phyloP scores from a whole-genome alignment of 2,797 vertebrate genomes.

The Enteromius treurensis region DNA sequence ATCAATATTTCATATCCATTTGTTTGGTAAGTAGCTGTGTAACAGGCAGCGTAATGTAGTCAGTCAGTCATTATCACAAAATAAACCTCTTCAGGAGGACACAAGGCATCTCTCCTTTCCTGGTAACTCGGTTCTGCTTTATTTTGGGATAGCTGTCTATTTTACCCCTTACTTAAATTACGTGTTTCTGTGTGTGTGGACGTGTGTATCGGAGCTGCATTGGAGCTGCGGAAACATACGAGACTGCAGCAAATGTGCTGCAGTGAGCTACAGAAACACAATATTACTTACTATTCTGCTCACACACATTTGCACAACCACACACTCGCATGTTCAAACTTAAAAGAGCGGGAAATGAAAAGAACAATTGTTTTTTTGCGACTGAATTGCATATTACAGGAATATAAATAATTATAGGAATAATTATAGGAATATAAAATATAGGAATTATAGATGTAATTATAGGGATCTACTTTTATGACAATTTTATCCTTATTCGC shows the following conservation, averaged over 20 bases:
- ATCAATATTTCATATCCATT: conserved; percentile 1
- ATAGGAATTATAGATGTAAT: neutral
- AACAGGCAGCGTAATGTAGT: neutral
- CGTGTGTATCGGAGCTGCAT: conserved; percentile 5
- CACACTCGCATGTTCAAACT: neutral
- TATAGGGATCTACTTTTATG: neutral
- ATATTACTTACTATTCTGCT: conserved; percentile 58
- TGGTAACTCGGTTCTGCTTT: neutral
- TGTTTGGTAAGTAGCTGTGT: neutral
- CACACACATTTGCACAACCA: conserved; percentile 36
- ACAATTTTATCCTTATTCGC: neutral
- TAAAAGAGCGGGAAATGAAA: neutral
- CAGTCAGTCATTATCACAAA: conserved; percentile 1
- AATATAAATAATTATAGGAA: neutral
- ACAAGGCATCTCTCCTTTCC: neutral
- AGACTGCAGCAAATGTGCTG: conserved; percentile 54
- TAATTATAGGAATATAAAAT: no score
- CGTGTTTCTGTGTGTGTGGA: neutral
- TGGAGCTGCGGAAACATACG: conserved; percentile 29
- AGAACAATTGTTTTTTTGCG: neutral
- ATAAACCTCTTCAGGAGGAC: neutral
- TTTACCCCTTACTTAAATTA: neutral
- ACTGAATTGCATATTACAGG: neutral
- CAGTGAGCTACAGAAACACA: conserved; percentile 51
- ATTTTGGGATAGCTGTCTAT: neutral